A percentile compares a stretch with the other conserved stretches of the same genome.
phyloP scores from a whole-genome alignment of 1,140 invertebrate genomes.

The Musca domestica region DNA sequence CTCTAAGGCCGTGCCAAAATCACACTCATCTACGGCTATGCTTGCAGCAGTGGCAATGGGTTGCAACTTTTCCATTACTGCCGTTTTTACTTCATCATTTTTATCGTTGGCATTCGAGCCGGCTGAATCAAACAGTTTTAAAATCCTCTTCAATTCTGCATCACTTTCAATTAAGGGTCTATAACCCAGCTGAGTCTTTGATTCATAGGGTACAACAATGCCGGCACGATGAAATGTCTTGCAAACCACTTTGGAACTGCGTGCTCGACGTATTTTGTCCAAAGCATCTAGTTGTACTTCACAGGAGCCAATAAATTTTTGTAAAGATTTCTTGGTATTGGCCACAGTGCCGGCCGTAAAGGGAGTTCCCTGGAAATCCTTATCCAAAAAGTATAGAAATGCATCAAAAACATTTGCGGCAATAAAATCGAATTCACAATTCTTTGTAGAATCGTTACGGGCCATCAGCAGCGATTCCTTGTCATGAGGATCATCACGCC shows the following conservation, averaged over 20 bases:
- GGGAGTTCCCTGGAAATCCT: slow-evolving; percentile 63
- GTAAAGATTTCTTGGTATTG: slow-evolving; percentile 63
- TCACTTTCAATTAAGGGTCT: slow-evolving; percentile 71
- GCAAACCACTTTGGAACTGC: slow-evolving; percentile 70
- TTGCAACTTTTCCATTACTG: slow-evolving; percentile 66
- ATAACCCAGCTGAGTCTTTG: slow-evolving; percentile 78
- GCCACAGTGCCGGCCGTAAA: slow-evolving; percentile 64
- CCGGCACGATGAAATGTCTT: slow-evolving; percentile 83
- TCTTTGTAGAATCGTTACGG: slow-evolving; percentile 67
- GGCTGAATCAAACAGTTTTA: slow-evolving; percentile 62
- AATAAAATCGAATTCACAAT: slow-evolving; percentile 67
- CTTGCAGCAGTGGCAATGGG: slow-evolving; percentile 68
- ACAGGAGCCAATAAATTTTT: slow-evolving; percentile 64
- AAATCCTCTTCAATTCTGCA: slow-evolving; percentile 73
- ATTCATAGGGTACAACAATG: slow-evolving; percentile 84
- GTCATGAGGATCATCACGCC: slow-evolving; percentile 76
- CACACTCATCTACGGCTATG: slow-evolving; percentile 82
- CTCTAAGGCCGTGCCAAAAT: slow-evolving; percentile 82
- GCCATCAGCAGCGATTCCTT: slow-evolving; percentile 63
- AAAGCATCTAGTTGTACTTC: slow-evolving; percentile 53
- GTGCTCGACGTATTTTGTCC: slow-evolving; percentile 53
- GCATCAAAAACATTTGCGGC: slow-evolving; percentile 86
- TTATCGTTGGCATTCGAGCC: slow-evolving; percentile 55
- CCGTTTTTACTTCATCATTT: slow-evolving; percentile 59
- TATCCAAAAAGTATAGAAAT: slow-evolving; percentile 65